Evolutionary conservation across 2,113 vertebrate genomes (phyloP).

Genomic region (Peromyscus californicus): DNA sequence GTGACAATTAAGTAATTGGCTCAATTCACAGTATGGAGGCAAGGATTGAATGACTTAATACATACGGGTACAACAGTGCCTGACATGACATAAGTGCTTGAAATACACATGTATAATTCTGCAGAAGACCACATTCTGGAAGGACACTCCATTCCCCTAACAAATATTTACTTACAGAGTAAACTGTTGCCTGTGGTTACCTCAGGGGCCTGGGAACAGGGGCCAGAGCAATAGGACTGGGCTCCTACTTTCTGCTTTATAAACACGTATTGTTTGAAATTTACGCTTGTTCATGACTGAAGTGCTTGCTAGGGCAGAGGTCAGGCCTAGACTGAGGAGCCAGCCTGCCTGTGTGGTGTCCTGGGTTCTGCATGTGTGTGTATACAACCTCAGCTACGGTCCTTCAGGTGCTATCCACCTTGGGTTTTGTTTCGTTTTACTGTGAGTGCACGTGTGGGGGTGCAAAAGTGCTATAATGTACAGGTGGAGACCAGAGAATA

Average conservation of each 20-base stretch:
- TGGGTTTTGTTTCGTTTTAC: not conserved
- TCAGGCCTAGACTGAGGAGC: not conserved
- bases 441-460: not conserved
- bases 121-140: constrained; percentile 39
- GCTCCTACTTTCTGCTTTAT: not conserved
- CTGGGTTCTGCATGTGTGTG: not conserved
- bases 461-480: not conserved
- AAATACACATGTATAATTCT: constrained; percentile 12
- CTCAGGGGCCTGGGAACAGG: not conserved
- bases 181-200: constrained; percentile 43
- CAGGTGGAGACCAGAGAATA: not conserved
- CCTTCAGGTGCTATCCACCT: not conserved
- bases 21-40: not conserved
- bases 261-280: not conserved
- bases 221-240: not conserved
- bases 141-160: constrained; percentile 14
- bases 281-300: not conserved
- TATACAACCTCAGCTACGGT: not conserved
- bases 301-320: not conserved
- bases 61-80: not conserved
- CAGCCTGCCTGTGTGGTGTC: not conserved
- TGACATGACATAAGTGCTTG: not conserved
- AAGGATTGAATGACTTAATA: not conserved
- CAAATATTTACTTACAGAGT: constrained; percentile 63
- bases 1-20: not conserved